phyloP scores from a whole-genome alignment of 2,888 invertebrate species.

The Capitulum mitella region DNA sequence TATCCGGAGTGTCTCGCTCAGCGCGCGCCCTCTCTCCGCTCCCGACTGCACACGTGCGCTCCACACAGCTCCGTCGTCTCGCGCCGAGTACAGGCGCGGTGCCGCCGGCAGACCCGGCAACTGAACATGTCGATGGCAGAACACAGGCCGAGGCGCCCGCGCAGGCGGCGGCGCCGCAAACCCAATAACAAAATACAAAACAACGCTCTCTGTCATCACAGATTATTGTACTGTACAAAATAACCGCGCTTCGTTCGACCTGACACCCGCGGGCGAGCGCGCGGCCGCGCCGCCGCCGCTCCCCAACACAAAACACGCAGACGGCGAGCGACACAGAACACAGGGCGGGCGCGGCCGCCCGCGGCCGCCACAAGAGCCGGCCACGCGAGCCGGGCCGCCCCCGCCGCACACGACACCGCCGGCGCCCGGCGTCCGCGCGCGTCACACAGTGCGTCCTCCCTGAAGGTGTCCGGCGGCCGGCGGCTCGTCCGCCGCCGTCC shows the following conservation, averaged over 20 bases:
- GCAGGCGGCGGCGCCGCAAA: neutral
- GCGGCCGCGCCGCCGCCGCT: neutral
- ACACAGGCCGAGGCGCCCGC: neutral
- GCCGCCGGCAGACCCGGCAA: neutral
- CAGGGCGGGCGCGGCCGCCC: neutral
- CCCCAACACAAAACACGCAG: neutral
- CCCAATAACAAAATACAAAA: slow-evolving; percentile 22
- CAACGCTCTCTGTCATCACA: slow-evolving; percentile 20
- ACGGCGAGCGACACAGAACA: neutral
- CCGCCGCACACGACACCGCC: too few species aligned
- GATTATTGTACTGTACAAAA: slow-evolving; percentile 22
- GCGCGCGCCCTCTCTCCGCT: too few species aligned
- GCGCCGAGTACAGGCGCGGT: neutral
- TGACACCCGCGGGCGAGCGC: neutral
- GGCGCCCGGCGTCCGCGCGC: too few species aligned
- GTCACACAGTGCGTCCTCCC: too few species aligned
- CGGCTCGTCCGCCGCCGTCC: too few species aligned
- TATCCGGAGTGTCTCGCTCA: neutral
- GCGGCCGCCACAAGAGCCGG: neutral
- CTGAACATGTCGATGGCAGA: neutral
- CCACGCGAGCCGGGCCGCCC: too few species aligned
- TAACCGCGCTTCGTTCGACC: neutral
- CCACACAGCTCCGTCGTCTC: neutral
- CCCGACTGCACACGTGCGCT: too few species aligned
- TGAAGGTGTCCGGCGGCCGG: too few species aligned